phyloP scores from a whole-genome alignment of 2,113 vertebrate genomes.

The Ammospiza nelsoni region DNA sequence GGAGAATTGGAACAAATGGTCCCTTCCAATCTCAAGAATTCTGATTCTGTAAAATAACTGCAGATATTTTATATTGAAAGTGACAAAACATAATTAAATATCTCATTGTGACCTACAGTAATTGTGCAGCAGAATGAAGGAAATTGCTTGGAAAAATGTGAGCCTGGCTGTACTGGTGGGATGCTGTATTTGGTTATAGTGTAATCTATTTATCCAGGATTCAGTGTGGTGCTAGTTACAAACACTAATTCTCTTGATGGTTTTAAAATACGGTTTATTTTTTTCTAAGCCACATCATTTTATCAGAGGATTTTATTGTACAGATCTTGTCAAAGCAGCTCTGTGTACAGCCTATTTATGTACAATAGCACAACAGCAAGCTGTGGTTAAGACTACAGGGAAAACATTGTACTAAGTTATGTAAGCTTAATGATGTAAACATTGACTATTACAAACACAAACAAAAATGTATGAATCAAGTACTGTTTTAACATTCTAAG shows the following conservation, averaged over 20 bases:
- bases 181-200: conserved; percentile 59
- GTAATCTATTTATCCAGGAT: conserved; percentile 64
- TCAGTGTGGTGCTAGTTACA: conserved; percentile 61
- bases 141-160: background rate
- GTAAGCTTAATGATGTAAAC: conserved; percentile 74
- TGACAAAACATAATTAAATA: background rate
- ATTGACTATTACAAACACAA: conserved; percentile 53
- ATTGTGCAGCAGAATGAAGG: background rate
- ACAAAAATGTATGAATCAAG: conserved; percentile 62
- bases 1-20: background rate
- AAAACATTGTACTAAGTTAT: conserved; percentile 75
- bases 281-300: conserved; percentile 62
- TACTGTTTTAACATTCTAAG: conserved; percentile 60
- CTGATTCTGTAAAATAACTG: background rate
- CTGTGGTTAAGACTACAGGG: conserved; percentile 69
- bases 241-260: conserved; percentile 70
- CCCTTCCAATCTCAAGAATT: background rate
- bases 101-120: background rate
- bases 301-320: conserved; percentile 77
- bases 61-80: background rate
- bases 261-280: conserved; percentile 63
- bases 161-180: conserved; percentile 38
- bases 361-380: conserved; percentile 60
- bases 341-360: conserved; percentile 72
- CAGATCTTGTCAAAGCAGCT: conserved; percentile 75